Evolutionary conservation across 2,113 vertebrate species (phyloP).

Genomic region (Ovis canadensis): DNA sequence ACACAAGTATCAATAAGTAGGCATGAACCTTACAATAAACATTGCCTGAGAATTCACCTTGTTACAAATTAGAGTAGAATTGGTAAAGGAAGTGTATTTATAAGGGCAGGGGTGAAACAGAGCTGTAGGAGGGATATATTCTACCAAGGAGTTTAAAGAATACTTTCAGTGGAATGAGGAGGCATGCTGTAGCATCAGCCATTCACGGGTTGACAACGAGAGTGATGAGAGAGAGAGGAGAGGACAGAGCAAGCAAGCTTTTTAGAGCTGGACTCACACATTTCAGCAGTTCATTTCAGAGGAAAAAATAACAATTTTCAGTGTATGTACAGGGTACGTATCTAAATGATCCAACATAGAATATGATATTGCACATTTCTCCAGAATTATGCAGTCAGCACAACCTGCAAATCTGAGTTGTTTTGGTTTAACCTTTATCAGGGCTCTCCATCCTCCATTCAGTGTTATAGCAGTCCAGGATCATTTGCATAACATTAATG

Average conservation of each 20-base stretch:
- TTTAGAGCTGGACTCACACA: neutral
- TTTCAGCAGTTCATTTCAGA: slow-evolving; percentile 29
- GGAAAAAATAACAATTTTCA: neutral
- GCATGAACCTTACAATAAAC: neutral
- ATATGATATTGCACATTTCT: neutral
- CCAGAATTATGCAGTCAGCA: slow-evolving; percentile 29
- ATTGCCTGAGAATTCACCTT: neutral
- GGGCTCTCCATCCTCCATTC: neutral
- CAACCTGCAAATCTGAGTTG: neutral
- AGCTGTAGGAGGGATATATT: neutral
- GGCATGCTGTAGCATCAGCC: neutral
- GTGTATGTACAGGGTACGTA: neutral
- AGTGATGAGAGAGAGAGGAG: neutral
- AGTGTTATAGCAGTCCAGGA: neutral
- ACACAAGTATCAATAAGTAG: neutral
- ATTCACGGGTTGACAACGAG: neutral
- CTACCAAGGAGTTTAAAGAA: accelerated
- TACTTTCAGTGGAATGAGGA: neutral
- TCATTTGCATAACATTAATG: neutral
- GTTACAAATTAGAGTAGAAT: neutral
- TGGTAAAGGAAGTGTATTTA: neutral
- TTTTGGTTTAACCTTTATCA: slow-evolving; percentile 13
- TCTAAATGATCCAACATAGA: neutral
- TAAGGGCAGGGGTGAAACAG: neutral
- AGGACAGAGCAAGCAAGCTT: neutral